phyloP scores from a whole-genome alignment of 2,113 vertebrate genomes.

The Probosciger aterrimus region DNA sequence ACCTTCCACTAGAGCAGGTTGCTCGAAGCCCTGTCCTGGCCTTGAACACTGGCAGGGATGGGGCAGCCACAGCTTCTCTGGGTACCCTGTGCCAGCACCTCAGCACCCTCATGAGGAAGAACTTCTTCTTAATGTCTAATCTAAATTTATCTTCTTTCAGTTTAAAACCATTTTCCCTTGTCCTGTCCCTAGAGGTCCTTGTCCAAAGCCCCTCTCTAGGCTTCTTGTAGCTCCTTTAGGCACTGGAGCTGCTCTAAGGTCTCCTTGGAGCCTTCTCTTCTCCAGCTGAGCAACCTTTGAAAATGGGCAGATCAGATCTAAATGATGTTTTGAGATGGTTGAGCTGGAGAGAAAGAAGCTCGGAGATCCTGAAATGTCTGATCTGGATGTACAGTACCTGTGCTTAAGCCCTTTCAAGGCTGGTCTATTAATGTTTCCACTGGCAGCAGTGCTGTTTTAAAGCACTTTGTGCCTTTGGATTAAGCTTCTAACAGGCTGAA shows the following conservation, averaged over 20 bases:
- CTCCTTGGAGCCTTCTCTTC: neutral
- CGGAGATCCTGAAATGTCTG: neutral
- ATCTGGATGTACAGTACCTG: fast-evolving
- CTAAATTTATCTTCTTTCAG: neutral
- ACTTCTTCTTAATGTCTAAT: neutral
- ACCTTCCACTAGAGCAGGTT: neutral
- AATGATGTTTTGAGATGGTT: neutral
- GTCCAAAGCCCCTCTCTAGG: neutral
- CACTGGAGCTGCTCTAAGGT: neutral
- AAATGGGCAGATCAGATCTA: neutral
- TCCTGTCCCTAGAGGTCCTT: neutral
- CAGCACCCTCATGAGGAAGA: neutral
- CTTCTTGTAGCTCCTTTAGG: neutral
- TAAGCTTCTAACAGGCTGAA: neutral
- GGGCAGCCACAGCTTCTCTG: neutral
- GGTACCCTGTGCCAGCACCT: neutral
- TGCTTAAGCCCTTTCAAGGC: neutral
- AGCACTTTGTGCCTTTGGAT: neutral
- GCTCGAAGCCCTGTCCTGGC: neutral
- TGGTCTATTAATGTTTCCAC: neutral
- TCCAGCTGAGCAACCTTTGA: neutral
- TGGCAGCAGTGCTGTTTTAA: neutral
- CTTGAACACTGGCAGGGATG: neutral
- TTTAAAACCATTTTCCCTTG: neutral
- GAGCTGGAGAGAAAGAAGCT: neutral